These are phyloP conservation scores for Antheraea pernyi DNA, from an alignment of 1,140 invertebrate genomes.

Conservation along the genomic window DNA sequence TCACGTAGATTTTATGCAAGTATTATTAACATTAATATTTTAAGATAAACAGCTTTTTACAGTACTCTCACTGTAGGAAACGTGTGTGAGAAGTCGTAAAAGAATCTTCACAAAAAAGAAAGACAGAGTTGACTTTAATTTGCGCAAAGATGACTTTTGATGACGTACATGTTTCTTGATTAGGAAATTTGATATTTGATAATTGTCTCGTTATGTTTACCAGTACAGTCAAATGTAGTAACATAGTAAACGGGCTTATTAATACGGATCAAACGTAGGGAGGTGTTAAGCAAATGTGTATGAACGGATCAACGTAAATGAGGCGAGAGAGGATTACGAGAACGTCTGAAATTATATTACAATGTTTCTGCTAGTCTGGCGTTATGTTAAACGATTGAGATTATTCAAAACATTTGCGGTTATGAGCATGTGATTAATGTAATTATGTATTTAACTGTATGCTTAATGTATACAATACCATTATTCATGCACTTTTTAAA, in stretches of 20 bases:
- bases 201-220: too few species aligned
- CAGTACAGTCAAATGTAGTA: not conserved
- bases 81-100: too few species aligned
- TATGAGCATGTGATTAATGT: not conserved
- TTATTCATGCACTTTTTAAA: slow-evolving; percentile 34
- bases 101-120: too few species aligned
- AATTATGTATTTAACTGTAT: not conserved
- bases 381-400: not conserved
- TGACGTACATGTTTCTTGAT: too few species aligned
- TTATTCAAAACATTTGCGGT: not conserved
- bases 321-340: not conserved
- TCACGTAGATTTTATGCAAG: too few species aligned
- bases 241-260: not conserved
- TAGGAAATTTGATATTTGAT: too few species aligned
- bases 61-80: too few species aligned
- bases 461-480: not conserved
- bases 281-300: not conserved
- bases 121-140: too few species aligned
- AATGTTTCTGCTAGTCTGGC: not conserved
- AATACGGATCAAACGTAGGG: not conserved
- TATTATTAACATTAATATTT: too few species aligned
- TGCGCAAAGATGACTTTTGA: not conserved
- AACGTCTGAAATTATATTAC: not conserved
- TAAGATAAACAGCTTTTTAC: too few species aligned
- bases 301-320: not conserved